Base-by-base conservation (phyloP, 1,140 invertebrate species). In the Sycophila sp. region DNA sequence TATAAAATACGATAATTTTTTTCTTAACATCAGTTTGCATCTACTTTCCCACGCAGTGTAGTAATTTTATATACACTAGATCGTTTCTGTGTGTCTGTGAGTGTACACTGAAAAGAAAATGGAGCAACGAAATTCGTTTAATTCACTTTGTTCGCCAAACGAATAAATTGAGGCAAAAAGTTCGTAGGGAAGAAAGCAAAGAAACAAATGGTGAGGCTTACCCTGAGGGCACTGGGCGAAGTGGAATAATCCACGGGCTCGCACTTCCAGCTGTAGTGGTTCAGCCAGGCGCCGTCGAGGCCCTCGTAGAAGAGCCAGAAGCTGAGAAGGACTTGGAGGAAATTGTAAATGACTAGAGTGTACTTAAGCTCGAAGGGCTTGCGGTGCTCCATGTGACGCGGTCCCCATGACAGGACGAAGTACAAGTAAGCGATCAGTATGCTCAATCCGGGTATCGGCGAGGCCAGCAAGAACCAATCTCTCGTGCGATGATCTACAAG, bases 391-490 rank as follows among this genome's bases (percentile, higher is more conserved):
- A 96, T 96, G 71, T 92, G 90, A 59, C 85, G 87, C 15, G 94
- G 94, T 0, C 94, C 94, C 89, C 92, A 91, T 45, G 89, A 90
- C 11, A 91, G 80, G 2, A 92, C 89, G 76, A 94, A 92, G 79
- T 92, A 93, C 6, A 93, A 79, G 71, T 94, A 94, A 17, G 90
- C 87, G 30, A 89, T 86, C 55, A 94, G 80, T 30, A 94, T 90
- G 28, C 88, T 89, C 4, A 92, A 77, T 0, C 93, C 93, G 0
- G 94, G 93, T 19, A 92, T 83, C 1, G 94, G 94, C 4, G 91
- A 91, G 22, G 88, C 87, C 84, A 96, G 93, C 13, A 97, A 83
- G 71, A 94, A 92, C 94, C 94, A 96, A 73, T 95, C 90, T 74
- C 91, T 93, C 38, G 94, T 94, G 75, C 95, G 89, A 4, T 89